Percentiles rank a stretch among this genome's conserved stretches.
These are phyloP conservation scores for Antheraea assamensis DNA, from an alignment of 2,888 invertebrate genomes.

Conservation along the genomic window DNA sequence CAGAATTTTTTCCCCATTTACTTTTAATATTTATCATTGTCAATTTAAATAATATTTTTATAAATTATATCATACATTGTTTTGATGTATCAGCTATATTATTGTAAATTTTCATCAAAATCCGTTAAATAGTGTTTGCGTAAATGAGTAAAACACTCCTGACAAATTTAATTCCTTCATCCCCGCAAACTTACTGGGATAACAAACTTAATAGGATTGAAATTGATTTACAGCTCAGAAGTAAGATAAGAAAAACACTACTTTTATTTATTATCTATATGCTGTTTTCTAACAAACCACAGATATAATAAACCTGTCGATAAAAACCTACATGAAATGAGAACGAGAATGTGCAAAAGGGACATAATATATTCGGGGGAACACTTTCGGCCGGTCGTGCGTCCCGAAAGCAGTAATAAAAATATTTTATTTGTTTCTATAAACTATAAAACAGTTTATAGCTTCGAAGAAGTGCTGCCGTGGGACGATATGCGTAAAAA, in stretches of 20 bases:
- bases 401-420: constrained; percentile 25
- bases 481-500: constrained; percentile 31
- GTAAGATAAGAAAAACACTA: background rate
- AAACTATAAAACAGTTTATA: constrained; percentile 50
- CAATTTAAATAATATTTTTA: no score
- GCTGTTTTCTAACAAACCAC: background rate
- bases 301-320: background rate
- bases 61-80: no score
- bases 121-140: no score
- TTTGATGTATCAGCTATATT: no score
- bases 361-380: background rate
- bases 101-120: no score
- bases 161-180: no score
- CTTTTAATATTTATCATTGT: no score
- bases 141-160: no score
- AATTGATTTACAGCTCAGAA: no score
- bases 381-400: background rate
- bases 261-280: background rate
- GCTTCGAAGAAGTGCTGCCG: constrained; percentile 32
- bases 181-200: no score
- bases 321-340: background rate
- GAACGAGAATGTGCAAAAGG: background rate
- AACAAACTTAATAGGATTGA: no score
- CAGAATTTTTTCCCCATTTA: no score
- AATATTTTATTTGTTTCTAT: constrained; percentile 49